phyloP scores from a whole-genome alignment of 2,888 invertebrate genomes.

The Pandemis corylana region DNA sequence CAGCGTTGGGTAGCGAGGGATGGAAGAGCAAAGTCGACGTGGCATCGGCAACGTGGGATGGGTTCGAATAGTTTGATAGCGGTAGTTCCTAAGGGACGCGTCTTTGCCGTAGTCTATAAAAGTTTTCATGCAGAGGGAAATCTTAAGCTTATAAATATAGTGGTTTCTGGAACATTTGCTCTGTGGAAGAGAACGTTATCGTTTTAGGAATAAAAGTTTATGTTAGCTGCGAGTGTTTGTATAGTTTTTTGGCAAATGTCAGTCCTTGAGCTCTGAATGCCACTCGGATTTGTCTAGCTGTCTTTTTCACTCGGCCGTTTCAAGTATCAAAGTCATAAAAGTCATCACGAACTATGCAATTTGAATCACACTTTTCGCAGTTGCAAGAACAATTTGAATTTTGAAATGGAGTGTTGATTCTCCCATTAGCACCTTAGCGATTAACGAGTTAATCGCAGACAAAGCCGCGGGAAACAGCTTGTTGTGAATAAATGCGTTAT shows the following conservation, averaged over 20 bases:
- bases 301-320: too few species aligned
- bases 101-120: constrained; percentile 55
- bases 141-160: constrained; percentile 36
- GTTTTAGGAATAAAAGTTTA: constrained; percentile 12
- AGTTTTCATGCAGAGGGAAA: constrained; percentile 52
- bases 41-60: constrained; percentile 5
- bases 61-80: constrained; percentile 18
- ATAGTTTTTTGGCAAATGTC: not conserved
- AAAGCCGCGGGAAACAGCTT: too few species aligned
- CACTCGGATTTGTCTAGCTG: too few species aligned
- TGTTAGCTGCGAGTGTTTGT: constrained; percentile 9
- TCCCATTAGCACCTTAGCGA: too few species aligned
- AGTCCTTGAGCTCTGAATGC: too few species aligned
- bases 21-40: constrained; percentile 1
- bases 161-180: constrained; percentile 40
- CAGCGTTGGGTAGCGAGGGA: not conserved
- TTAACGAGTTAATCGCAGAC: too few species aligned
- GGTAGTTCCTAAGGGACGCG: constrained; percentile 27
- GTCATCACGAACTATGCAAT: too few species aligned
- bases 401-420: too few species aligned
- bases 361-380: too few species aligned
- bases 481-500: too few species aligned
- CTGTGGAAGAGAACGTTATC: constrained; percentile 17
- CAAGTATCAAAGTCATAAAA: too few species aligned
- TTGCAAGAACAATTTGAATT: too few species aligned